Evolutionary conservation across 2,888 invertebrate species (phyloP).

Genomic region (Limnephilus marmoratus): DNA sequence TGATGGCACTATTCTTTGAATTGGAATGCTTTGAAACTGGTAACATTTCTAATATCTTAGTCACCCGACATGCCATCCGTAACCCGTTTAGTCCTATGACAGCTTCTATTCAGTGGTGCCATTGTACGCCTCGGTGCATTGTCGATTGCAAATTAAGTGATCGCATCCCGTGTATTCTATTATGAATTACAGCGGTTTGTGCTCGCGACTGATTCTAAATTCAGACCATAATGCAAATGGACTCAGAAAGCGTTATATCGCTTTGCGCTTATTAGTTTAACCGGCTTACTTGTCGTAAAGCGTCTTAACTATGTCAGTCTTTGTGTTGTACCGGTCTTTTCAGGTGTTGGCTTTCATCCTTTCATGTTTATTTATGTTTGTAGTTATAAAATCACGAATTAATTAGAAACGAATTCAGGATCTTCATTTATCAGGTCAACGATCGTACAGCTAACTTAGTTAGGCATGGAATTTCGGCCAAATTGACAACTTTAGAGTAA

Average conservation of each 20-base stretch:
- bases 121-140: constrained; percentile 12
- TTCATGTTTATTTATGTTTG: background rate
- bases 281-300: background rate
- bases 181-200: constrained; percentile 20
- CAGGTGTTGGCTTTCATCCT: background rate
- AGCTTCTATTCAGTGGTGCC: background rate
- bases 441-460: background rate
- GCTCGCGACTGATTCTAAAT: constrained; percentile 21
- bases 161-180: constrained; percentile 38
- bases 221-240: constrained; percentile 8
- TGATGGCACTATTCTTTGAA: background rate
- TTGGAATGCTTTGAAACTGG: background rate
- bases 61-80: background rate
- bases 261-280: constrained; percentile 10
- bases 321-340: constrained; percentile 10
- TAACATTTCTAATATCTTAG: background rate
- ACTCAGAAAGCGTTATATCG: background rate
- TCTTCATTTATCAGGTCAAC: background rate
- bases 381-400: background rate
- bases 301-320: background rate
- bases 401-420: background rate
- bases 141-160: constrained; percentile 45
- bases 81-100: constrained; percentile 35
- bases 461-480: background rate
- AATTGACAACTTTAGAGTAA: background rate